Evolutionary conservation across 2,113 vertebrate genomes (phyloP).

Genomic region (Varanus komodoensis): DNA sequence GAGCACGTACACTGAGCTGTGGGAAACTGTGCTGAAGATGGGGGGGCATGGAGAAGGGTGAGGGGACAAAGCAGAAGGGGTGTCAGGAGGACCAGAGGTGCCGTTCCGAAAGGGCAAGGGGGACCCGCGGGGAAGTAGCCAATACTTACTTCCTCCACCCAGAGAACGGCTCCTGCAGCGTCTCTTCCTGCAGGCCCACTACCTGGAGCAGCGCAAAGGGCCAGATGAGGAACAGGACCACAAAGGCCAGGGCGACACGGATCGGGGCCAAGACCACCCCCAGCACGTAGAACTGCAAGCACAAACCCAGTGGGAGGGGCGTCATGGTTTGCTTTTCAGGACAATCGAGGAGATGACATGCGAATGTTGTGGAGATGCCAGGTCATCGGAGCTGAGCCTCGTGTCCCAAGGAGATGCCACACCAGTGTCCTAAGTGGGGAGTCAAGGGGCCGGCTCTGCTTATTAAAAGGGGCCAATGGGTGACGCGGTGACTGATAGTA

Average conservation of each 20-base stretch:
- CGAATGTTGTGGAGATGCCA: too few relatives aligned
- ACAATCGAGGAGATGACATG: background rate
- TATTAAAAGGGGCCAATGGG: background rate
- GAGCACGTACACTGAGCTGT: conserved; percentile 75
- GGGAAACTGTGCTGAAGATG: conserved; percentile 73
- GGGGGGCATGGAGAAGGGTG: conserved; percentile 9
- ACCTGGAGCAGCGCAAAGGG: conserved; percentile 83
- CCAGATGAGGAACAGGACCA: conserved; percentile 87
- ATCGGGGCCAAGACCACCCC: conserved; percentile 84
- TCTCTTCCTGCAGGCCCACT: conserved; percentile 80
- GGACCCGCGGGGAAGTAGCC: background rate
- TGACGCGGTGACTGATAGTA: too few relatives aligned
- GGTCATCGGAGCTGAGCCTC: background rate
- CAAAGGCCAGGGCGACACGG: conserved; percentile 71
- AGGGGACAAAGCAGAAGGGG: background rate
- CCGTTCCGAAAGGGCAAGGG: background rate
- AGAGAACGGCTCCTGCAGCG: conserved; percentile 75
- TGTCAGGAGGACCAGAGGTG: background rate
- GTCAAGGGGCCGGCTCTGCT: background rate
- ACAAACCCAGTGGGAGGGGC: background rate
- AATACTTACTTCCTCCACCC: conserved; percentile 82
- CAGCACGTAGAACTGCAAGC: conserved; percentile 79
- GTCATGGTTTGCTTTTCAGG: background rate
- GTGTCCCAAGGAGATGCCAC: background rate
- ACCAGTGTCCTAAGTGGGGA: too few relatives aligned